phyloP scores from a whole-genome alignment of 2,113 vertebrate genomes.

The Megaleporinus macrocephalus region DNA sequence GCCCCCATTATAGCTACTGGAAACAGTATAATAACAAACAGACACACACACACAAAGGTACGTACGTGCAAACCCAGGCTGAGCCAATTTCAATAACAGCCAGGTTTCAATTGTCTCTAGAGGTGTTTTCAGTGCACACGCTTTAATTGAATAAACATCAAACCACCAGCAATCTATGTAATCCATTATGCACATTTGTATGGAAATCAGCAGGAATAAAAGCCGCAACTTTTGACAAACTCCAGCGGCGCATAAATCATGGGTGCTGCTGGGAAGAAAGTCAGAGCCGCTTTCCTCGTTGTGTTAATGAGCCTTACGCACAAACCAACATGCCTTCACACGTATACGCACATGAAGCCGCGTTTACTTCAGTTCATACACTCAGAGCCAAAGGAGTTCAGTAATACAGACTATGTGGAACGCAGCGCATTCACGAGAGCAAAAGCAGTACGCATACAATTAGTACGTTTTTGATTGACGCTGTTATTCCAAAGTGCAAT shows the following conservation, averaged over 20 bases:
- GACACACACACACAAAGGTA: neutral
- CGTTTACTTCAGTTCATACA: neutral
- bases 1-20: neutral
- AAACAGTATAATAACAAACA: neutral
- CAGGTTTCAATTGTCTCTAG: constrained; percentile 38
- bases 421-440: too few species aligned
- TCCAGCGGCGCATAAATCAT: constrained; percentile 19
- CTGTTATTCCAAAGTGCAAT: too few species aligned
- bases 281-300: neutral
- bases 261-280: neutral
- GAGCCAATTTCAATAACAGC: constrained; percentile 38
- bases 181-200: constrained; percentile 44
- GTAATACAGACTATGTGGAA: too few species aligned
- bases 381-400: neutral
- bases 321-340: constrained; percentile 1
- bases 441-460: too few species aligned
- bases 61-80: neutral
- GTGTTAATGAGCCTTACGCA: constrained; percentile 21
- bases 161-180: constrained; percentile 18
- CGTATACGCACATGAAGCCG: too few species aligned
- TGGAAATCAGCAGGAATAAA: constrained; percentile 34
- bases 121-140: constrained; percentile 40
- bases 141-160: constrained; percentile 45
- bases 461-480: too few species aligned
- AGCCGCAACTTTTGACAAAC: constrained; percentile 36